phyloP scores from a whole-genome alignment of 2,113 vertebrate species.

The Mustela nigripes region DNA sequence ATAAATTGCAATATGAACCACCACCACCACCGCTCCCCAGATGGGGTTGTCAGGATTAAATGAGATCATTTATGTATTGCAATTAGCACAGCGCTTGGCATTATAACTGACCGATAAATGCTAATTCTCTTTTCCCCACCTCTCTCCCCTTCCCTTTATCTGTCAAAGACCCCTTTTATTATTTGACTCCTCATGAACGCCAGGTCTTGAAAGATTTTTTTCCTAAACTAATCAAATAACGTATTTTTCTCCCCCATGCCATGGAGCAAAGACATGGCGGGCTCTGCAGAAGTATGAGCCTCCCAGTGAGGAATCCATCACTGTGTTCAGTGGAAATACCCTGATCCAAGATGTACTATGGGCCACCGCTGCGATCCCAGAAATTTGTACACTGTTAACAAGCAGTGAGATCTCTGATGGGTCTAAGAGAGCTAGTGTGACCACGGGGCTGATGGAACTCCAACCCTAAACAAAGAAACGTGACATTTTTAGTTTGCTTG shows the following conservation, averaged over 20 bases:
- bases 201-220: neutral
- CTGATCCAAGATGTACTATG: neutral
- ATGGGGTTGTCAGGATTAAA: neutral
- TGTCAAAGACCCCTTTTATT: neutral
- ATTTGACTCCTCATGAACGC: neutral
- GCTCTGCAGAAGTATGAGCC: fast-evolving
- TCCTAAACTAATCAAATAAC: neutral
- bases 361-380: neutral
- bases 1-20: no score
- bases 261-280: neutral
- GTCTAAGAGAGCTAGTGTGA: neutral
- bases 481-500: neutral
- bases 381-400: fast-evolving
- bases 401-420: neutral
- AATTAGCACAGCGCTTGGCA: fast-evolving
- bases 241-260: neutral
- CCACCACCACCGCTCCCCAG: neutral
- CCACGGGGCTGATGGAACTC: neutral
- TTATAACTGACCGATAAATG: neutral
- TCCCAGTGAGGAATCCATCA: fast-evolving
- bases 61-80: neutral
- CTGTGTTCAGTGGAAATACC: fast-evolving
- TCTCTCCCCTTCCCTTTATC: neutral
- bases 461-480: neutral
- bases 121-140: neutral